Evolutionary conservation across 2,888 invertebrate genomes (phyloP).

Genomic region (Helobdella robusta): DNA sequence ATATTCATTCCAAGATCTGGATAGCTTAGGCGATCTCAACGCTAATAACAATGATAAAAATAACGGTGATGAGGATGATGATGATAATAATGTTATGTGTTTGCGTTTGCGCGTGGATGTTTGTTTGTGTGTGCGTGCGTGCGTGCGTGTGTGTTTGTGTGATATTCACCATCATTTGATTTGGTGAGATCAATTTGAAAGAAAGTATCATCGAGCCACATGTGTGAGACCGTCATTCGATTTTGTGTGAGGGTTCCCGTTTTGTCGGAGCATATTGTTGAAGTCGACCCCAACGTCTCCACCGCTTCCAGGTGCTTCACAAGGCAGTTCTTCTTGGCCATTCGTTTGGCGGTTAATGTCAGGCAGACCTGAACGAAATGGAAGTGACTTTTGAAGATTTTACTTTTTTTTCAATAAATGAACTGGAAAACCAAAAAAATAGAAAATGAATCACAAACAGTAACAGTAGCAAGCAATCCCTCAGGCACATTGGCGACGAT

Average conservation of each 20-base stretch:
- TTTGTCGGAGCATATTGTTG: slow-evolving; percentile 99
- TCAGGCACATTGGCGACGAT: slow-evolving; percentile 99
- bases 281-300: slow-evolving; percentile 94
- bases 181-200: slow-evolving; percentile 98
- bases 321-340: slow-evolving; percentile 97
- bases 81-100: too few relatives aligned
- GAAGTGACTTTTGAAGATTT: neutral
- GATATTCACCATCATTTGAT: too few relatives aligned
- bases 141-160: too few relatives aligned
- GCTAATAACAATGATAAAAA: too few relatives aligned
- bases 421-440: neutral
- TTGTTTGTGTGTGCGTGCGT: too few relatives aligned
- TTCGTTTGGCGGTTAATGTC: slow-evolving; percentile 94
- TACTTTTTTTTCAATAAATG: neutral
- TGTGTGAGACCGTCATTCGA: slow-evolving; percentile 97
- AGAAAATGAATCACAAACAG: slow-evolving; percentile 54
- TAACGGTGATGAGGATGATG: too few relatives aligned
- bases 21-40: too few relatives aligned
- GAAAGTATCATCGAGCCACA: slow-evolving; percentile 98
- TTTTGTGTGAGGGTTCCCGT: slow-evolving; percentile 97
- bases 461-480: slow-evolving; percentile 93
- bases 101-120: too few relatives aligned
- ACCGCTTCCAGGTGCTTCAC: slow-evolving; percentile 99
- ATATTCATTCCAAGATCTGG: too few relatives aligned
- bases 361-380: slow-evolving; percentile 61